phyloP scores from a whole-genome alignment of 2,888 invertebrate species.

The Drosophila infuscata region DNA sequence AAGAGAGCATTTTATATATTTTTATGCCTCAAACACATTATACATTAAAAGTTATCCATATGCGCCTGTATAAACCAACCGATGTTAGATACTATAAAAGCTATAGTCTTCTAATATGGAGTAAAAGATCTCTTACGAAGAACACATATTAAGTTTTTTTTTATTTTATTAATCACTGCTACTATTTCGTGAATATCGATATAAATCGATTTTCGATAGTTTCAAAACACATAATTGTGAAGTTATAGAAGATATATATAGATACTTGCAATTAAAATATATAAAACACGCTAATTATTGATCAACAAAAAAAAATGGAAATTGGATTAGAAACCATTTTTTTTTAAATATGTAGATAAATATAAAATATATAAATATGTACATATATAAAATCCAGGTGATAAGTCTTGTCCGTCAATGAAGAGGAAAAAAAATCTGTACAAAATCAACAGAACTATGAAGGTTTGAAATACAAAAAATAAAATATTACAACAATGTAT shows the following conservation, averaged over 20 bases:
- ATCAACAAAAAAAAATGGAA: background rate
- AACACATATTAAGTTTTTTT: background rate
- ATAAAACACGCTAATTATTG: background rate
- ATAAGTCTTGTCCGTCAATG: background rate
- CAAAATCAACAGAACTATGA: background rate
- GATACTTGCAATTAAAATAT: background rate
- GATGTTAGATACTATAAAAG: background rate
- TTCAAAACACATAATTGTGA: background rate
- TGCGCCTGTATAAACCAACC: background rate
- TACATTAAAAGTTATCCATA: background rate
- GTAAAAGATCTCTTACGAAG: background rate
- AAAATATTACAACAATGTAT: background rate
- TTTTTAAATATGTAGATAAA: background rate
- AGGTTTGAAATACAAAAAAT: background rate
- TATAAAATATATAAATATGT: too few species aligned
- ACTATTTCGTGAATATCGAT: rapidly evolving
- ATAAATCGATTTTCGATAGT: background rate
- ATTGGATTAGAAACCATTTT: background rate
- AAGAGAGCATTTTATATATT: background rate
- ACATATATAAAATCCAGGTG: too few species aligned
- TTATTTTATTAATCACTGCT: background rate
- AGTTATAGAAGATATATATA: background rate
- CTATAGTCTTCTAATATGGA: background rate
- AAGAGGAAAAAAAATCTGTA: background rate
- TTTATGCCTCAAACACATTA: background rate